These are phyloP conservation scores for Sialis lutaria DNA, from an alignment of 2,888 invertebrate species.

Conservation along the genomic window DNA sequence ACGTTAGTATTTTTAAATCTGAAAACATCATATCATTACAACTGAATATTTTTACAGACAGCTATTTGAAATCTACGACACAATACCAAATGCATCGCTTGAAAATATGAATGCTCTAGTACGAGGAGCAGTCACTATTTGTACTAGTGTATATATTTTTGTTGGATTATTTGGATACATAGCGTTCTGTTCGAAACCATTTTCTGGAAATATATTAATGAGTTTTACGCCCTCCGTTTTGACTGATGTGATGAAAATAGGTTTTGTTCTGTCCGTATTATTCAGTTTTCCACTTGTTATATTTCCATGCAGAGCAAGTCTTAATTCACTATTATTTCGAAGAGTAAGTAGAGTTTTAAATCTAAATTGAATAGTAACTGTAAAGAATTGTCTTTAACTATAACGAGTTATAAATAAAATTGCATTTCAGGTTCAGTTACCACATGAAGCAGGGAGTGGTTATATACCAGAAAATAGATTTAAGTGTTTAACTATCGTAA, in stretches of 20 bases:
- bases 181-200: constrained; percentile 63
- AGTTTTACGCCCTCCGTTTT: constrained; percentile 66
- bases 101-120: constrained; percentile 82
- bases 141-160: constrained; percentile 75
- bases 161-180: constrained; percentile 81
- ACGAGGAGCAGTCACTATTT: constrained; percentile 77
- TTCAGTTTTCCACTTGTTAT: constrained; percentile 94
- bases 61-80: constrained; percentile 84
- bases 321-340: constrained; percentile 77
- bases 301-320: constrained; percentile 87
- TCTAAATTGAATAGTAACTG: constrained; percentile 75
- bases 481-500: constrained; percentile 62
- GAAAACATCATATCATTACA: constrained; percentile 1
- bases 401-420: constrained; percentile 5
- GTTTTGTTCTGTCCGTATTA: constrained; percentile 86
- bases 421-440: constrained; percentile 36
- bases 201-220: constrained; percentile 79
- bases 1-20: constrained; percentile 41
- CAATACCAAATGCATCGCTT: constrained; percentile 69
- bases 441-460: constrained; percentile 42
- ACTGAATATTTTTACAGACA: constrained; percentile 37
- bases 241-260: constrained; percentile 82
- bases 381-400: constrained; percentile 16
- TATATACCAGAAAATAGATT: constrained; percentile 77
- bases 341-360: constrained; percentile 63